These are phyloP conservation scores for Eutrigla gurnardus DNA, from an alignment of 2,797 vertebrate genomes.

Conservation along the genomic window DNA sequence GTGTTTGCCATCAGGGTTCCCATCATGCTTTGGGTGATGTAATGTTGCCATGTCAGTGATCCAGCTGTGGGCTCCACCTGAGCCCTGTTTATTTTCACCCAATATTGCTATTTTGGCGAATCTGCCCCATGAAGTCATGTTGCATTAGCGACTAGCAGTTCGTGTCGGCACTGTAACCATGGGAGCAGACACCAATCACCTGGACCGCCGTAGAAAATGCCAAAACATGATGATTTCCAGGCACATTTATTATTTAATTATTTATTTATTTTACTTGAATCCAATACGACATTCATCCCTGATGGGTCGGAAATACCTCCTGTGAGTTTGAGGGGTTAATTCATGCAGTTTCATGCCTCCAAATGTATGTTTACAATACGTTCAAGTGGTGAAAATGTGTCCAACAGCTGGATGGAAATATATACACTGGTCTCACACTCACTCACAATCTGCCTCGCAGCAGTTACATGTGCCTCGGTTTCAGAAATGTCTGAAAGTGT, in stretches of 20 bases:
- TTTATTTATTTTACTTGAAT: background rate
- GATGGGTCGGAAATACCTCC: too few species aligned
- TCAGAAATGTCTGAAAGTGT: background rate
- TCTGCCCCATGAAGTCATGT: background rate
- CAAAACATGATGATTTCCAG: background rate
- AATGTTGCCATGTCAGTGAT: constrained; percentile 3
- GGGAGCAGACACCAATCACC: background rate
- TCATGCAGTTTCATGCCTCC: background rate
- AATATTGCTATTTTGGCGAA: background rate
- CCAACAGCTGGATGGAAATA: background rate
- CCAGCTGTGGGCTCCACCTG: constrained; percentile 21
- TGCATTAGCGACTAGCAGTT: background rate
- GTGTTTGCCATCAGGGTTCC: background rate
- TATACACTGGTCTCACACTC: background rate
- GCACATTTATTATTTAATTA: background rate
- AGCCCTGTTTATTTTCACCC: constrained; percentile 6
- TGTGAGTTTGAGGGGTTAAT: background rate
- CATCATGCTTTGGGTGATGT: constrained; percentile 13
- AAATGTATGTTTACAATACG: too few species aligned
- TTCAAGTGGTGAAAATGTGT: background rate
- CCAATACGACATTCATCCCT: too few species aligned
- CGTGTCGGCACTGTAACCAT: background rate
- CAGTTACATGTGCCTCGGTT: background rate
- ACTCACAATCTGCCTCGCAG: constrained; percentile 5
- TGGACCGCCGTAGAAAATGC: background rate